phyloP scores from a whole-genome alignment of 2,797 vertebrate genomes.

The Echeneis naucrates region DNA sequence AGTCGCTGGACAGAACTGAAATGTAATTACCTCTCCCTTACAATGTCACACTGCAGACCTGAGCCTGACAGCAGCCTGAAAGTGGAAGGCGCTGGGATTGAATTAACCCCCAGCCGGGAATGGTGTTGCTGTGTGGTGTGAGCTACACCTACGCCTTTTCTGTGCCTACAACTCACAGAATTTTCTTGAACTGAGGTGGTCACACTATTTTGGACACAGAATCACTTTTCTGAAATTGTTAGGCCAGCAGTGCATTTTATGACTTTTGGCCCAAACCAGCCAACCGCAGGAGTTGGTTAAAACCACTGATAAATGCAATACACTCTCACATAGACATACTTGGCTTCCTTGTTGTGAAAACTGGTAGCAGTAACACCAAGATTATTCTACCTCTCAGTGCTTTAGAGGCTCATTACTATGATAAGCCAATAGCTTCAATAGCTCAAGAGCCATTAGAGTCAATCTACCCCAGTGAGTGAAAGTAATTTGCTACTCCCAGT shows the following conservation, averaged over 20 bases:
- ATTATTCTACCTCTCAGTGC: constrained; percentile 25
- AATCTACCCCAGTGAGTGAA: constrained; percentile 54
- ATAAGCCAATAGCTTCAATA: constrained; percentile 52
- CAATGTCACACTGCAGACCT: constrained; percentile 82
- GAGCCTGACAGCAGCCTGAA: constrained; percentile 81
- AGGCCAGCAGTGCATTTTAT: constrained; percentile 54
- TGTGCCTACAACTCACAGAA: constrained; percentile 53
- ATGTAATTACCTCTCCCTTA: constrained; percentile 85
- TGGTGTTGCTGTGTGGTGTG: constrained; percentile 62
- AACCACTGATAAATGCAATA: constrained; percentile 49
- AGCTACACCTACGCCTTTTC: constrained; percentile 63
- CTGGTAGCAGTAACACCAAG: constrained; percentile 2
- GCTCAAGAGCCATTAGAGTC: constrained; percentile 54
- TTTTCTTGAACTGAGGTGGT: constrained; percentile 53
- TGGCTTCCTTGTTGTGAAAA: constrained; percentile 30
- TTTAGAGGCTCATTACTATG: constrained; percentile 32
- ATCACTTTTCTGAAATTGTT: constrained; percentile 59
- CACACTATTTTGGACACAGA: constrained; percentile 50
- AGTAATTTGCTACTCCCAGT: constrained; percentile 70
- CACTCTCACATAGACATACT: constrained; percentile 23
- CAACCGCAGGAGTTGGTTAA: constrained; percentile 52
- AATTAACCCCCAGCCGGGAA: constrained; percentile 81
- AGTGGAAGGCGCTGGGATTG: constrained; percentile 78
- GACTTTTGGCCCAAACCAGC: constrained; percentile 63
- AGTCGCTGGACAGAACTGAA: constrained; percentile 80